Percentiles rank a stretch among this genome's conserved stretches.
phyloP scores from a whole-genome alignment of 2,888 invertebrate species.

The Stictocephala bisonia region DNA sequence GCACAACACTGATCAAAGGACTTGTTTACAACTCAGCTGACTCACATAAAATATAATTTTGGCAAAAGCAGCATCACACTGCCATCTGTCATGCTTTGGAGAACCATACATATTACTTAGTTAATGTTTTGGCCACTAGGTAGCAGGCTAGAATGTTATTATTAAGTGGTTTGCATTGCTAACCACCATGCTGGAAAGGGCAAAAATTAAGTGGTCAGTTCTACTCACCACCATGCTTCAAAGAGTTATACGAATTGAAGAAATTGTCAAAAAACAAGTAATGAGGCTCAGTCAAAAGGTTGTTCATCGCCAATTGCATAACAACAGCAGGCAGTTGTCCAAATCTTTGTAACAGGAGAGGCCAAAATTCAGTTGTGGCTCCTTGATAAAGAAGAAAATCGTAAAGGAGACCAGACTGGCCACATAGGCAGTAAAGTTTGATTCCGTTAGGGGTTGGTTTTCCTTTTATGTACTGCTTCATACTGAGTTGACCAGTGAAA shows the following conservation, averaged over 20 bases:
- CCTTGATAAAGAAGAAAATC: slow-evolving; percentile 57
- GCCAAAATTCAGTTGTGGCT: slow-evolving; percentile 48
- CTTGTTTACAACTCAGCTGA: too few species aligned
- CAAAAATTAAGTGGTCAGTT: too few species aligned
- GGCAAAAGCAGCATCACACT: too few species aligned
- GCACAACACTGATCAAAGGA: too few species aligned
- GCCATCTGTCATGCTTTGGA: too few species aligned
- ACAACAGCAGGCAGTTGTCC: slow-evolving; percentile 52
- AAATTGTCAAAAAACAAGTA: slow-evolving; percentile 50
- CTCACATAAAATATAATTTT: too few species aligned
- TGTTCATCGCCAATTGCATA: slow-evolving; percentile 46
- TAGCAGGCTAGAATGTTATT: too few species aligned
- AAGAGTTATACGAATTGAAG: slow-evolving; percentile 52
- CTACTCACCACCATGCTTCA: too few species aligned
- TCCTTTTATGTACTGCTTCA: slow-evolving; percentile 57
- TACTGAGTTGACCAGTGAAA: slow-evolving; percentile 54
- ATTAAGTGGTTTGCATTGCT: too few species aligned
- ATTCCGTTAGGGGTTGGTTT: slow-evolving; percentile 57
- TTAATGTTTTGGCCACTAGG: too few species aligned
- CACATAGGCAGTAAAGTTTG: slow-evolving; percentile 56
- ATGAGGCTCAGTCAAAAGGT: slow-evolving; percentile 9
- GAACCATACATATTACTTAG: too few species aligned
- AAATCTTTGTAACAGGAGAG: slow-evolving; percentile 34
- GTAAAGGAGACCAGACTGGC: slow-evolving; percentile 52
- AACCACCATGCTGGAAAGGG: too few species aligned